phyloP scores from a whole-genome alignment of 2,113 vertebrate species.

The Salvelinus namaycush region DNA sequence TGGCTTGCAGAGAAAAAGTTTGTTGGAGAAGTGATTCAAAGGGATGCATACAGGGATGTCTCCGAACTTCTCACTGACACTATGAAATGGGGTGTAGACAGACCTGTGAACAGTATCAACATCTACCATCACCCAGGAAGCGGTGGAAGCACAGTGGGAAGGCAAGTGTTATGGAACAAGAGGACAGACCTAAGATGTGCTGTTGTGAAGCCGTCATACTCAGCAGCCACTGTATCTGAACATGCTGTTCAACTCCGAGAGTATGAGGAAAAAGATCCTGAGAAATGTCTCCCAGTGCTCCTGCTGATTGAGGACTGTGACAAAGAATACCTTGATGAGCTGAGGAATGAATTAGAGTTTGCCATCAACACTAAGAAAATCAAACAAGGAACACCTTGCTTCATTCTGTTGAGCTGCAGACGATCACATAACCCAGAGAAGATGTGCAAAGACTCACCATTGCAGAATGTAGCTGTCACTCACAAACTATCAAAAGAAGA shows the following conservation, averaged over 20 bases:
- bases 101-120: conserved; percentile 71
- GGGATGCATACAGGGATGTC: conserved; percentile 70
- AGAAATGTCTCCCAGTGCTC: conserved; percentile 75
- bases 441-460: conserved; percentile 64
- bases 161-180: conserved; percentile 81
- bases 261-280: conserved; percentile 75
- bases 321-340: conserved; percentile 76
- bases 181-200: conserved; percentile 76
- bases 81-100: conserved; percentile 38
- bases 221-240: conserved; percentile 59
- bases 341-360: conserved; percentile 67
- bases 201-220: conserved; percentile 70
- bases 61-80: conserved; percentile 56
- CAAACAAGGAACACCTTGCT: conserved; percentile 56
- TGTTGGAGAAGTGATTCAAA: conserved; percentile 76
- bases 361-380: conserved; percentile 65
- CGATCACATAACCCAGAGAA: conserved; percentile 74
- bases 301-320: conserved; percentile 80
- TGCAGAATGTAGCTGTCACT: conserved; percentile 79
- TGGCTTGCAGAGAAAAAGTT: conserved; percentile 77
- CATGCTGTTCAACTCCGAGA: conserved; percentile 76
- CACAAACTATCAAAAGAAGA: conserved; percentile 76
- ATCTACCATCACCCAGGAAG: conserved; percentile 86
- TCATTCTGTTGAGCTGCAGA: conserved; percentile 79
- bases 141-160: conserved; percentile 83